Conservation (phyloP, 2,888 invertebrate genomes). For the Oscheius sp. region DNA sequence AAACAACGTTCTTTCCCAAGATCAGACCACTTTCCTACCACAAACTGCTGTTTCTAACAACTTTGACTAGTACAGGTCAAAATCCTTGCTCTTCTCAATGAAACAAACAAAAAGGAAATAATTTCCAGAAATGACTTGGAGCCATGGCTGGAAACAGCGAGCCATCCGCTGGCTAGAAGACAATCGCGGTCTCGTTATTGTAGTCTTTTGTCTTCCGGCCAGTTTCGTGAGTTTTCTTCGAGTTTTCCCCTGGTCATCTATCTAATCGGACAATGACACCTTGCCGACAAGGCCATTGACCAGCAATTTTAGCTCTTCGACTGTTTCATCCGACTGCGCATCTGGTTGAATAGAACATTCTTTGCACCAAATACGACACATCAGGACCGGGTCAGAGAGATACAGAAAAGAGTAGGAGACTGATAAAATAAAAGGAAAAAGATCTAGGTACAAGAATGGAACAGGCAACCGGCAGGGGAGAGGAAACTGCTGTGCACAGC, state of each 20-base stretch:
- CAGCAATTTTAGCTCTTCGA: conserved; percentile 63
- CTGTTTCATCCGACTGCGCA: conserved; percentile 56
- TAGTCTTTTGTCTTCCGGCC: conserved; percentile 81
- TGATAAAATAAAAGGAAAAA: background rate
- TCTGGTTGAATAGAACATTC: conserved; percentile 59
- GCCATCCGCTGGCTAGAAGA: conserved; percentile 67
- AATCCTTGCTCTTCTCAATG: background rate
- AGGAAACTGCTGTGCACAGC: conserved; percentile 80
- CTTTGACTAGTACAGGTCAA: too few relatives aligned
- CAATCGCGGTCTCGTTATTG: conserved; percentile 76
- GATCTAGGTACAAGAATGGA: conserved; percentile 71
- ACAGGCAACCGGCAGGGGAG: conserved; percentile 73
- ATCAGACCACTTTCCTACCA: too few relatives aligned
- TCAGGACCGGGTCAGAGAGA: conserved; percentile 63
- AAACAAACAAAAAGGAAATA: background rate
- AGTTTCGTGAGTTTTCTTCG: conserved; percentile 76
- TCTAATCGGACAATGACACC: background rate
- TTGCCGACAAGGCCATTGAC: background rate
- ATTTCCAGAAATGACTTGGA: conserved; percentile 25
- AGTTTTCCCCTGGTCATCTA: background rate
- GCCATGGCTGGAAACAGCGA: conserved; percentile 74
- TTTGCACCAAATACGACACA: conserved; percentile 56
- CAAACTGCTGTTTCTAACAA: too few relatives aligned
- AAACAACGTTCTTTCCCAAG: too few relatives aligned
- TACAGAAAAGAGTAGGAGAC: conserved; percentile 43